Conservation (phyloP, 2,888 invertebrate species). For the Myathropa florea region DNA sequence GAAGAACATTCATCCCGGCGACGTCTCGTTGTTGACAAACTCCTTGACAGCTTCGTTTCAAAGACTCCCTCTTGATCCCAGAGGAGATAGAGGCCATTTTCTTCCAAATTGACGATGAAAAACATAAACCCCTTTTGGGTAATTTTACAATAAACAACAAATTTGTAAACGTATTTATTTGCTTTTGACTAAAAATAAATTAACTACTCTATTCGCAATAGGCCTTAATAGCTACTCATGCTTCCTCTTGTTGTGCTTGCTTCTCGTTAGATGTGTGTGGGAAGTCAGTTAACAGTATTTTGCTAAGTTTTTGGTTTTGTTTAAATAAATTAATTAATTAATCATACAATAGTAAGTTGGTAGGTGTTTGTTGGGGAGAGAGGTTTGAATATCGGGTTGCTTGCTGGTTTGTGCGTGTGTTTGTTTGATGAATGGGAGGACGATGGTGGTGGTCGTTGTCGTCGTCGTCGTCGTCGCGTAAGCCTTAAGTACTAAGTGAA, state of each 20-base stretch:
- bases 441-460: too few species aligned
- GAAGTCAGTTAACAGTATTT: slow-evolving; percentile 39
- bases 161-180: slow-evolving; percentile 57
- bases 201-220: slow-evolving; percentile 43
- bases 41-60: too few species aligned
- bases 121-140: too few species aligned
- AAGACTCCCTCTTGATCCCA: too few species aligned
- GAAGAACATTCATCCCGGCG: too few species aligned
- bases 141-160: slow-evolving; percentile 23
- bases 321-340: slow-evolving; percentile 57
- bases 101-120: too few species aligned
- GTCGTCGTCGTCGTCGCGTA: background rate
- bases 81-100: too few species aligned
- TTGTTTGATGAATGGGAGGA: slow-evolving; percentile 1
- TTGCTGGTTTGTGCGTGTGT: slow-evolving; percentile 2
- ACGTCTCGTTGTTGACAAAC: too few species aligned
- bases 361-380: slow-evolving; percentile 6
- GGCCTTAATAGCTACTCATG: slow-evolving; percentile 40
- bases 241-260: background rate
- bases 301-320: slow-evolving; percentile 38
- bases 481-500: slow-evolving; percentile 40
- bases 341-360: slow-evolving; percentile 24
- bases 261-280: slow-evolving; percentile 5
- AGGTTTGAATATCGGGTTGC: background rate
- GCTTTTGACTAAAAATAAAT: slow-evolving; percentile 52